Conservation (phyloP, 2,797 vertebrate genomes). For the Limnodromus scolopaceus region DNA sequence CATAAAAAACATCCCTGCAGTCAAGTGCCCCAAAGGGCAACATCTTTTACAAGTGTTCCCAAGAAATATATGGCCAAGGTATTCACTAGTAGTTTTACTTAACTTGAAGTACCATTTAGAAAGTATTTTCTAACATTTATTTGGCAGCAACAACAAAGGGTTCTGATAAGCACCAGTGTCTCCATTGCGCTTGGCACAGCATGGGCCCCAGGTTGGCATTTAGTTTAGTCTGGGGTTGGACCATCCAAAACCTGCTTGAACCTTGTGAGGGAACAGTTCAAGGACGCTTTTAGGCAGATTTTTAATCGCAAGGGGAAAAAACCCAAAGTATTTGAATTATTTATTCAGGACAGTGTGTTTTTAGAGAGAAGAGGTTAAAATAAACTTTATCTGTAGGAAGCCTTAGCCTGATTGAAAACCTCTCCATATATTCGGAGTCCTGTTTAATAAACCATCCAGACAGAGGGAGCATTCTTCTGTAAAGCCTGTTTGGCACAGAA, state of each 20-base stretch:
- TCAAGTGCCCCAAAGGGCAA: not conserved
- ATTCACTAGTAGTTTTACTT: not conserved
- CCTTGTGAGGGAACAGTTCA: slow-evolving; percentile 17
- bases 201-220: not conserved
- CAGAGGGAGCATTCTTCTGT: slow-evolving; percentile 70
- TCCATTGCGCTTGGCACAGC: not conserved
- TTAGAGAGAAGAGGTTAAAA: slow-evolving; percentile 73
- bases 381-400: slow-evolving; percentile 77
- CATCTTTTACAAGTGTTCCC: not conserved
- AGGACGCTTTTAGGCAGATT: slow-evolving; percentile 30
- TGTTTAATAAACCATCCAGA: slow-evolving; percentile 62
- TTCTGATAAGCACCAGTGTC: not conserved
- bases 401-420: slow-evolving; percentile 68
- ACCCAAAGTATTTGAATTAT: slow-evolving; percentile 47
- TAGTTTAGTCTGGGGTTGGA: not conserved
- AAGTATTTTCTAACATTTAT: not conserved
- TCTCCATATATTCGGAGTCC: slow-evolving; percentile 49
- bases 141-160: not conserved
- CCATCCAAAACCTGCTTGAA: slow-evolving; percentile 9
- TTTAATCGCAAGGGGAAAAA: slow-evolving; percentile 26
- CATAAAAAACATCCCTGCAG: not conserved
- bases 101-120: not conserved
- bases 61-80: not conserved
- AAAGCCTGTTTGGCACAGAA: slow-evolving; percentile 59
- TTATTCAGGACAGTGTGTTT: slow-evolving; percentile 60